Conservation (phyloP, 2,888 invertebrate genomes). For the Meiosimyza platycephala region DNA sequence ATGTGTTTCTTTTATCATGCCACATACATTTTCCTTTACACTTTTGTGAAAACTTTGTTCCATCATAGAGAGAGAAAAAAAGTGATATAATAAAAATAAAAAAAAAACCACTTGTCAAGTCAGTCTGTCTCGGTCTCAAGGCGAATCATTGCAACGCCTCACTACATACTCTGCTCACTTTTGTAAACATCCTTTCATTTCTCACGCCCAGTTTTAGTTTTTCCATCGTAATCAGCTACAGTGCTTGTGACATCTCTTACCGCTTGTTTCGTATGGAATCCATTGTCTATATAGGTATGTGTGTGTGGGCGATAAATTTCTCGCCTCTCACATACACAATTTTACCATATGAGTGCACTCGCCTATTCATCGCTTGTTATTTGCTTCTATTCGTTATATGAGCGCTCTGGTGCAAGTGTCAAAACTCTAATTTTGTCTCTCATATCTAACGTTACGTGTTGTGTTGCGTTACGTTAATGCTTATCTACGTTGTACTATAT, state of each 20-base stretch:
- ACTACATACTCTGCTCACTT: background rate
- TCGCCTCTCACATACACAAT: background rate
- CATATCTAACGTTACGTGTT: no score
- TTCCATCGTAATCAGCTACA: no score
- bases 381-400: no score
- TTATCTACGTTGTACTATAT: no score
- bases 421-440: no score
- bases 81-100: background rate
- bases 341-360: no score
- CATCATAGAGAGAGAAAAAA: background rate
- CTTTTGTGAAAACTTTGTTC: background rate
- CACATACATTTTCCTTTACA: background rate
- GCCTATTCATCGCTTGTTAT: no score
- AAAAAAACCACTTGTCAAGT: slow-evolving; percentile 5
- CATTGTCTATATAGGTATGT: background rate
- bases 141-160: slow-evolving; percentile 1
- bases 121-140: slow-evolving; percentile 17
- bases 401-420: no score
- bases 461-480: no score
- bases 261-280: no score
- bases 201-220: no score
- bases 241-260: no score
- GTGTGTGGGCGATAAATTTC: background rate
- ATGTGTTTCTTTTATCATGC: background rate
- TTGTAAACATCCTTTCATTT: background rate